These are phyloP conservation scores for Neodiprion pinetum DNA, from an alignment of 1,140 invertebrate species.

Conservation along the genomic window DNA sequence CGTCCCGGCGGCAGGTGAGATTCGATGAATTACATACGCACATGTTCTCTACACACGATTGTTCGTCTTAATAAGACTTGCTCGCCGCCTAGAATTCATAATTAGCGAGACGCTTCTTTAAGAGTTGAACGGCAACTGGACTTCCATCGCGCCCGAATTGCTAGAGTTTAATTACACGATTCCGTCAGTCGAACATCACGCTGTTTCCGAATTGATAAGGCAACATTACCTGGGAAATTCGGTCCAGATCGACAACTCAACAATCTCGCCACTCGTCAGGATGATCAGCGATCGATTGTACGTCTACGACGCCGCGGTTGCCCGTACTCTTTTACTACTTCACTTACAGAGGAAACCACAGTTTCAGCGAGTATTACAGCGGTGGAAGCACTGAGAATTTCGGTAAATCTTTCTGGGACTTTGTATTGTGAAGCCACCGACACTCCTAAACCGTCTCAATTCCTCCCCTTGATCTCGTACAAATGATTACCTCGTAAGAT, in stretches of 20 bases:
- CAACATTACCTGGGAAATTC: slow-evolving; percentile 62
- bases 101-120: slow-evolving; percentile 51
- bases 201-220: slow-evolving; percentile 63
- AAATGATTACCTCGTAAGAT: slow-evolving; percentile 6
- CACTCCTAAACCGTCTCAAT: slow-evolving; percentile 10
- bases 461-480: not conserved
- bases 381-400: slow-evolving; percentile 58
- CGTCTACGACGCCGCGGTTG: slow-evolving; percentile 62
- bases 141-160: slow-evolving; percentile 63
- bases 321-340: slow-evolving; percentile 68
- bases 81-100: slow-evolving; percentile 56
- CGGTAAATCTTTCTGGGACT: slow-evolving; percentile 53
- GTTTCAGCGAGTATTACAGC: slow-evolving; percentile 60
- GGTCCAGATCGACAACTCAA: slow-evolving; percentile 53
- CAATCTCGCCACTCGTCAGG: slow-evolving; percentile 45
- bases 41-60: slow-evolving; percentile 22
- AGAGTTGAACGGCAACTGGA: slow-evolving; percentile 66
- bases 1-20: slow-evolving; percentile 52
- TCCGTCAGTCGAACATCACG: slow-evolving; percentile 50
- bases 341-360: slow-evolving; percentile 60
- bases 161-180: slow-evolving; percentile 70
- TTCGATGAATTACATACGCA: too few relatives aligned
- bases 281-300: slow-evolving; percentile 67
- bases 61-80: not conserved
- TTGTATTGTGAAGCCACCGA: slow-evolving; percentile 16